These are phyloP conservation scores for Synergus japonicus DNA, from an alignment of 2,888 invertebrate species.

Conservation along the genomic window DNA sequence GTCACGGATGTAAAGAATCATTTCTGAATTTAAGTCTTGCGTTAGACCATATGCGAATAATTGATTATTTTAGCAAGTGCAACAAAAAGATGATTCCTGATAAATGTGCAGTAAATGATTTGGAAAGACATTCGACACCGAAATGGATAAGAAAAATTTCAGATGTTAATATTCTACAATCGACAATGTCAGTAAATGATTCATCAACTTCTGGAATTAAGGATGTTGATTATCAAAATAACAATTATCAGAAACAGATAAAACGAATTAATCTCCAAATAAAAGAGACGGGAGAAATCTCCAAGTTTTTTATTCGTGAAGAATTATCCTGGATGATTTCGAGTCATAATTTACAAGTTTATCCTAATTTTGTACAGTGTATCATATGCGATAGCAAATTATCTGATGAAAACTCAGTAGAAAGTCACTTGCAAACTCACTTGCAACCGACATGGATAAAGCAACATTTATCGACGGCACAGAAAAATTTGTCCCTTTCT, in stretches of 20 bases:
- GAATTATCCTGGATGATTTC: not conserved
- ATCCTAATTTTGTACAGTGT: not conserved
- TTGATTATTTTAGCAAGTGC: not conserved
- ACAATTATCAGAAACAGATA: not conserved
- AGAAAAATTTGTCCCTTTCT: too few relatives aligned
- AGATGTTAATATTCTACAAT: not conserved
- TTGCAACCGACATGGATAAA: not conserved
- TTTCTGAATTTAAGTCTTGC: not conserved
- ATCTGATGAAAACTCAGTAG: not conserved
- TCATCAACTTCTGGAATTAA: not conserved
- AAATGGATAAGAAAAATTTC: not conserved
- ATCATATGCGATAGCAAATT: not conserved
- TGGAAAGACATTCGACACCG: not conserved
- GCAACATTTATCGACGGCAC: not conserved
- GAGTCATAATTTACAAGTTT: not conserved
- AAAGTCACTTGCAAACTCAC: not conserved
- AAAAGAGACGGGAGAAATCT: not conserved
- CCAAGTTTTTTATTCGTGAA: not conserved
- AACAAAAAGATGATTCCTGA: not conserved
- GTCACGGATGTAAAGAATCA: slow-evolving; percentile 7
- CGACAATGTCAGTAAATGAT: not conserved
- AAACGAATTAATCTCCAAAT: not conserved
- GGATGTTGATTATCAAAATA: not conserved
- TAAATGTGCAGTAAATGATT: not conserved
- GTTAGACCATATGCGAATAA: not conserved